Evolutionary conservation across 2,888 invertebrate species (phyloP).

Genomic region (Drosophila ustulata): DNA sequence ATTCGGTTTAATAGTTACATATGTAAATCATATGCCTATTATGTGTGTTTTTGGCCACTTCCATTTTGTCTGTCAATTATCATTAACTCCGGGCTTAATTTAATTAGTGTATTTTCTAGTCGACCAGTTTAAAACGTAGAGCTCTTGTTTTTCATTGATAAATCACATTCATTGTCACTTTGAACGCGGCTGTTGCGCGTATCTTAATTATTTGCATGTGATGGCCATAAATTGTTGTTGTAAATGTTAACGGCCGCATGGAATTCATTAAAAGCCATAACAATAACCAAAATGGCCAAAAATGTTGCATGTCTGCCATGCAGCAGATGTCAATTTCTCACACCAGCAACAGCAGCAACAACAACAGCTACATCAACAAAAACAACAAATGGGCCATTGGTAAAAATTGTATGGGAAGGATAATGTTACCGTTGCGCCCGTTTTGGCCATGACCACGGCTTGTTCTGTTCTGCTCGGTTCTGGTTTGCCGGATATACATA

Average conservation of each 20-base stretch:
- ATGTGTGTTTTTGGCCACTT: too few relatives aligned
- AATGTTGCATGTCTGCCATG: slow-evolving; percentile 19
- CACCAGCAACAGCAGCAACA: not conserved
- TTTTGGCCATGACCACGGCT: not conserved
- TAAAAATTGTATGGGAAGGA: slow-evolving; percentile 5
- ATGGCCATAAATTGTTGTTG: slow-evolving; percentile 34
- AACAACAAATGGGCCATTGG: not conserved
- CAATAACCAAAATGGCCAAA: slow-evolving; percentile 52
- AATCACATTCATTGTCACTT: slow-evolving; percentile 54
- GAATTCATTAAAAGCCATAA: slow-evolving; percentile 64
- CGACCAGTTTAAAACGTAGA: not conserved
- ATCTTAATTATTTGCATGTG: slow-evolving; percentile 66
- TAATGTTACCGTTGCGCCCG: slow-evolving; percentile 3
- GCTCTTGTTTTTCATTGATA: slow-evolving; percentile 28
- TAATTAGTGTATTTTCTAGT: not conserved
- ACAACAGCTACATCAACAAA: not conserved
- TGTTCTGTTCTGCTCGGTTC: not conserved
- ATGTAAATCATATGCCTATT: too few relatives aligned
- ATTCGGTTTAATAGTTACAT: too few relatives aligned
- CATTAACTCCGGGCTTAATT: not conserved
- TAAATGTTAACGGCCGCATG: slow-evolving; percentile 50
- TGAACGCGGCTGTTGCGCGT: slow-evolving; percentile 30
- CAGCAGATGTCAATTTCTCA: slow-evolving; percentile 22
- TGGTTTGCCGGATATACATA: not conserved
- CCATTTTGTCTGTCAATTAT: too few relatives aligned